A percentile compares a stretch with the other conserved stretches of the same genome.
Evolutionary conservation across 1,140 invertebrate species (phyloP).

Genomic region (Hyles euphorbiae): DNA sequence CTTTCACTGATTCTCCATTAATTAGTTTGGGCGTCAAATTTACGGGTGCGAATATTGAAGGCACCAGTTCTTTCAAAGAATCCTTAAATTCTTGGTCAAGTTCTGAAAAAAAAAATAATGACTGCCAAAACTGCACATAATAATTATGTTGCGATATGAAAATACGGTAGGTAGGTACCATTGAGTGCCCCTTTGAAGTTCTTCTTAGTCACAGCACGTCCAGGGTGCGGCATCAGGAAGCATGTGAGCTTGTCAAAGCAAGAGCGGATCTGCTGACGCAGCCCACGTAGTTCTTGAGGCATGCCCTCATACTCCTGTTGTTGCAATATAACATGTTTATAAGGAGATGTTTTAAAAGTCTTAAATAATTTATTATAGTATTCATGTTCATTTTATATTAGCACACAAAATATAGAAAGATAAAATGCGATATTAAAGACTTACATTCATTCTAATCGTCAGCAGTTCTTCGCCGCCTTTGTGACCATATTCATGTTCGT

Average conservation of each 20-base stretch:
- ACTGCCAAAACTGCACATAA: too few species aligned
- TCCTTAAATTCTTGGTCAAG: neutral
- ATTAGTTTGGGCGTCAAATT: neutral
- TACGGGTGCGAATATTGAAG: constrained; percentile 1
- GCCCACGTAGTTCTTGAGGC: neutral
- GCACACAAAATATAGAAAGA: too few species aligned
- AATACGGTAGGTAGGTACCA: too few species aligned
- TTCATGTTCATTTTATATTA: too few species aligned
- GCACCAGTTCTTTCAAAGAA: constrained; percentile 1
- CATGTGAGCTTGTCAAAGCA: neutral
- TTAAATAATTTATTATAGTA: too few species aligned
- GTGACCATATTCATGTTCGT: neutral
- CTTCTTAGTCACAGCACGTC: neutral
- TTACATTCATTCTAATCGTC: neutral
- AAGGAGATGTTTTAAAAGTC: too few species aligned
- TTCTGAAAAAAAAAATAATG: neutral
- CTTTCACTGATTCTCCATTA: neutral
- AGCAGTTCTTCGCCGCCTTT: constrained; percentile 4
- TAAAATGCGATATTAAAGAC: neutral
- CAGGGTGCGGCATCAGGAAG: constrained; percentile 12
- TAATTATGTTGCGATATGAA: too few species aligned
- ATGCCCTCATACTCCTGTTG: neutral
- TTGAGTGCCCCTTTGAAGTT: constrained; percentile 3
- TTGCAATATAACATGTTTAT: too few species aligned
- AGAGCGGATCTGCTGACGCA: constrained; percentile 2